Percentiles rank a stretch among this genome's conserved stretches.
These are phyloP conservation scores for Bufo gargarizans DNA, from an alignment of 2,113 vertebrate species.

Conservation along the genomic window DNA sequence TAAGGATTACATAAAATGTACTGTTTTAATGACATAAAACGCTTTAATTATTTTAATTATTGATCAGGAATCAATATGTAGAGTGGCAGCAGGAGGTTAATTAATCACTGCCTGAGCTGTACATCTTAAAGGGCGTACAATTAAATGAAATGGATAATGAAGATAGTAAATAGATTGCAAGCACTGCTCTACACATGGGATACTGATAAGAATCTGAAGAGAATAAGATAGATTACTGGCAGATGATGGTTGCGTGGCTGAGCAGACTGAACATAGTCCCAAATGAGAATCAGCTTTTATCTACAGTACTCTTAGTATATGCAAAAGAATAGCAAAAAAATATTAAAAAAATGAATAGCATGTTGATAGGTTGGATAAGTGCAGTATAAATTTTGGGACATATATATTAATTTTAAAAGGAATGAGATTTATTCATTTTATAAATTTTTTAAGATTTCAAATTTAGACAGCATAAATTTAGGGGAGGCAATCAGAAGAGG, in stretches of 20 bases:
- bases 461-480: too few species aligned
- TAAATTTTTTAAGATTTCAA: too few species aligned
- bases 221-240: conserved; percentile 39
- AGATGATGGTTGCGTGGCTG: conserved; percentile 25
- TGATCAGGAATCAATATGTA: conserved; percentile 33
- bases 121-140: conserved; percentile 20
- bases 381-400: too few species aligned
- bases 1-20: background rate
- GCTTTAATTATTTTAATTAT: conserved; percentile 44
- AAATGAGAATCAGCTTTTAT: background rate
- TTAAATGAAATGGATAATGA: conserved; percentile 45
- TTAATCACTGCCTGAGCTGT: conserved; percentile 48
- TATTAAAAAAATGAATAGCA: too few species aligned
- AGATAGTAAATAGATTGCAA: conserved; percentile 34
- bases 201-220: conserved; percentile 29
- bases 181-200: conserved; percentile 15
- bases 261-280: background rate
- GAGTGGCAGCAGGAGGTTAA: conserved; percentile 46
- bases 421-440: too few species aligned
- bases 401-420: too few species aligned
- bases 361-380: too few species aligned
- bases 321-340: background rate
- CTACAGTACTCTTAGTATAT: background rate
- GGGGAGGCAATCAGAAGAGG: too few species aligned
- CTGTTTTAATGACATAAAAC: background rate